Conservation (phyloP, 37 sponge, comb jelly and placozoan genomes). For the Beroe ovata region DNA sequence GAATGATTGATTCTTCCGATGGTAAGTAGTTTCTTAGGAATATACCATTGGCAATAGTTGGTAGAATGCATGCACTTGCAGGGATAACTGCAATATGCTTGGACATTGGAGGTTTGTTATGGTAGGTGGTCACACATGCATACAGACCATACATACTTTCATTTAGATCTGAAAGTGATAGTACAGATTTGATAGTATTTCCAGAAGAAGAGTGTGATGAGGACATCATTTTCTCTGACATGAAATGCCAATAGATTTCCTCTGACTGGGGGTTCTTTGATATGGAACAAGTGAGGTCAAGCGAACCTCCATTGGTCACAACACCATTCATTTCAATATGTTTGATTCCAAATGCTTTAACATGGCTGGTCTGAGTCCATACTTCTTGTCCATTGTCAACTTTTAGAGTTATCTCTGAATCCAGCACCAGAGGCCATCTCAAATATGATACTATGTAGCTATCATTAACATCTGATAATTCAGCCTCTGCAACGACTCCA, state of each 20-base stretch:
- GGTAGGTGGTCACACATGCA: neutral
- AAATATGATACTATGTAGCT: neutral
- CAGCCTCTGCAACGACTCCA: neutral
- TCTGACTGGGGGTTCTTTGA: neutral
- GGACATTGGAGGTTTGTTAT: neutral
- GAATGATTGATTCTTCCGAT: neutral
- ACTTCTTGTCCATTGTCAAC: neutral
- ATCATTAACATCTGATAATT: neutral
- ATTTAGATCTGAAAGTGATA: neutral
- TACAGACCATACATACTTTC: neutral
- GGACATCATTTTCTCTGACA: neutral
- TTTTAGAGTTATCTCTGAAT: neutral
- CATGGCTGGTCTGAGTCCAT: neutral
- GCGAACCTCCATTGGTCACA: neutral
- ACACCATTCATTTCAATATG: neutral
- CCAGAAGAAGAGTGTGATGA: neutral
- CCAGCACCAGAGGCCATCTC: neutral
- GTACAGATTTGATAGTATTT: neutral
- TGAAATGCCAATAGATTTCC: conserved; percentile 8
- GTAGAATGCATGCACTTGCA: neutral
- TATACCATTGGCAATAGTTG: neutral
- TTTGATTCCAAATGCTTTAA: neutral
- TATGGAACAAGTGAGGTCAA: neutral
- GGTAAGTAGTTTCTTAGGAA: neutral
- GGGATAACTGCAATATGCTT: neutral